These are phyloP conservation scores for Rhabditoides inermis DNA, from an alignment of 2,888 invertebrate genomes.

Conservation along the genomic window DNA sequence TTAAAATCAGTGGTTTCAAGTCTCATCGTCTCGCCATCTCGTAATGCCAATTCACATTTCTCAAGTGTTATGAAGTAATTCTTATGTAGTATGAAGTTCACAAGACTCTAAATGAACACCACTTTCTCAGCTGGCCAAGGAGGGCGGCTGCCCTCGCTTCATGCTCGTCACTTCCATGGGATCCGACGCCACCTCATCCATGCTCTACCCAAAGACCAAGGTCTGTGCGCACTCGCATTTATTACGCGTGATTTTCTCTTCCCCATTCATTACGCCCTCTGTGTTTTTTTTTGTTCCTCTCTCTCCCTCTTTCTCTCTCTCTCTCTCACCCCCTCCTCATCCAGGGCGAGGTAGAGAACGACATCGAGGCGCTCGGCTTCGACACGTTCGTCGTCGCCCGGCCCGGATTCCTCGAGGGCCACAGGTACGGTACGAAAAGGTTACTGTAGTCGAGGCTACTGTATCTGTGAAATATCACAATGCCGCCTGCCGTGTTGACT, in stretches of 20 bases:
- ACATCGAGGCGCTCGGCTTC: constrained; percentile 24
- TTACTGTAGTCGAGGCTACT: too few species aligned
- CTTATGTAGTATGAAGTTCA: too few species aligned
- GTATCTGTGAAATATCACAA: too few species aligned
- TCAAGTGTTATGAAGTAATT: constrained; percentile 55
- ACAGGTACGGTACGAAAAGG: constrained; percentile 7
- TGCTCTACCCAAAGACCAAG: constrained; percentile 57
- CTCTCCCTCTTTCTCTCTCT: background rate
- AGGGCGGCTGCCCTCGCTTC: too few species aligned
- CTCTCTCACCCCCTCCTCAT: background rate
- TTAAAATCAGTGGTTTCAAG: background rate
- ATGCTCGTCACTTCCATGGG: constrained; percentile 56
- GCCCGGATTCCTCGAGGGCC: constrained; percentile 26
- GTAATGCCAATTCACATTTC: too few species aligned
- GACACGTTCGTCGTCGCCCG: constrained; percentile 24
- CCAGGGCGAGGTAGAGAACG: constrained; percentile 26
- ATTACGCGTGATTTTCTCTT: too few species aligned
- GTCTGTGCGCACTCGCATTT: constrained; percentile 31
- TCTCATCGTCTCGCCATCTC: background rate
- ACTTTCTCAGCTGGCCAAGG: too few species aligned
- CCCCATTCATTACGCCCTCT: too few species aligned
- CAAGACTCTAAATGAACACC: too few species aligned
- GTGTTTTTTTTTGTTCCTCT: too few species aligned
- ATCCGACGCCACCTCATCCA: constrained; percentile 56
- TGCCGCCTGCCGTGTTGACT: too few species aligned